Evolutionary conservation across 2,797 vertebrate genomes (phyloP).

Genomic region (Fringilla coelebs): DNA sequence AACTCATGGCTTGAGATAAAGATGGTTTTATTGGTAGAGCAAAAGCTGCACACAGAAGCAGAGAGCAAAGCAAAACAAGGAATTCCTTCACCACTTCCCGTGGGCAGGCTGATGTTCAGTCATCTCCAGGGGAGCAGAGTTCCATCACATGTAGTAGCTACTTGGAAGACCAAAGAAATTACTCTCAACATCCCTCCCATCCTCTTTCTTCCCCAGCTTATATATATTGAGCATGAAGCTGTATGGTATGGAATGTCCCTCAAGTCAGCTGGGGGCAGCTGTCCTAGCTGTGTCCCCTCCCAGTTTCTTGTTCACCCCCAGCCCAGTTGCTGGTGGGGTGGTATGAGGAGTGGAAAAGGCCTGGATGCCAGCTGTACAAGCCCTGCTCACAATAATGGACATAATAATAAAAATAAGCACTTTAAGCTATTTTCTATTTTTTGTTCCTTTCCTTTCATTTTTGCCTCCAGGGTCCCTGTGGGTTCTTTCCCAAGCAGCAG

Average conservation of each 20-base stretch:
- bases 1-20: not conserved
- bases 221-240: too few species aligned
- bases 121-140: not conserved
- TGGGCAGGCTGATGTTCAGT: not conserved
- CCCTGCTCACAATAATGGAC: not conserved
- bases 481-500: not conserved
- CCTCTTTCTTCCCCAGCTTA: not conserved
- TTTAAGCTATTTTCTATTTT: not conserved
- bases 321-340: fast-evolving
- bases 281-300: not conserved
- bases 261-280: not conserved
- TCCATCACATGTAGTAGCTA: fast-evolving
- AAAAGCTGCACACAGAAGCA: not conserved
- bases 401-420: not conserved
- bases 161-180: not conserved
- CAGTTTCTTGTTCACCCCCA: not conserved
- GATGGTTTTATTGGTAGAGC: not conserved
- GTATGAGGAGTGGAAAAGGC: not conserved
- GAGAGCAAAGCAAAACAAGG: not conserved
- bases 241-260: not conserved
- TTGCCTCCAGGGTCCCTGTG: fast-evolving
- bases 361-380: fast-evolving
- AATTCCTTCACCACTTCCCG: not conserved
- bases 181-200: not conserved
- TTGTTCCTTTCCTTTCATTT: not conserved